A percentile compares a stretch with the other conserved stretches of the same genome.
Conservation (phyloP, 2,113 vertebrate species). For the Carollia perspicillata region DNA sequence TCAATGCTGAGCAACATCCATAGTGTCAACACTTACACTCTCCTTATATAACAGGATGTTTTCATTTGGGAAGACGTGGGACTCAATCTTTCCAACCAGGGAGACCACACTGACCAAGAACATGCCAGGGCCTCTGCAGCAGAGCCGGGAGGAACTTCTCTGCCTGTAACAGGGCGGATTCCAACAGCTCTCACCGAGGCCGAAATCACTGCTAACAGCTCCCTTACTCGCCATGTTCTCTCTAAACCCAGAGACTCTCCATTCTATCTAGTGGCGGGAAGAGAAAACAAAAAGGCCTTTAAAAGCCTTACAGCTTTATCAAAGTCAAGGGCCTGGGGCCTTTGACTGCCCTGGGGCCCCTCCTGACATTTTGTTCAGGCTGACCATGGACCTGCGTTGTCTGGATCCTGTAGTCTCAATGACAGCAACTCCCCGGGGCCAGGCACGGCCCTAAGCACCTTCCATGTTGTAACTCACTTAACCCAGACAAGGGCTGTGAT, state of each 20-base stretch:
- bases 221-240: background rate
- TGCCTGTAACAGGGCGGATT: too few relatives aligned
- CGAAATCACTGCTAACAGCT: background rate
- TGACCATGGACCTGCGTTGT: accelerated
- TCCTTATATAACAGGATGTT: background rate
- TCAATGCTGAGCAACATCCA: background rate
- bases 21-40: accelerated
- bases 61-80: background rate
- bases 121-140: background rate
- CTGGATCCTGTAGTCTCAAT: background rate
- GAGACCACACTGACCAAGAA: too few relatives aligned
- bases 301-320: background rate
- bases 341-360: too few relatives aligned
- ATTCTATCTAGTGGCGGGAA: background rate
- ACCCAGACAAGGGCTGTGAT: background rate
- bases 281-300: background rate
- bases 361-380: background rate
- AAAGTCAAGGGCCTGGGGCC: background rate
- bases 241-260: background rate
- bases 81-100: too few relatives aligned
- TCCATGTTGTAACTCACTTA: too few relatives aligned
- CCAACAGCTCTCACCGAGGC: background rate
- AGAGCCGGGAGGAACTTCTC: too few relatives aligned
- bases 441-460: background rate
- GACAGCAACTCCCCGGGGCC: background rate